Base-by-base conservation (phyloP, 1,140 invertebrate species). In the Formica selysi region DNA sequence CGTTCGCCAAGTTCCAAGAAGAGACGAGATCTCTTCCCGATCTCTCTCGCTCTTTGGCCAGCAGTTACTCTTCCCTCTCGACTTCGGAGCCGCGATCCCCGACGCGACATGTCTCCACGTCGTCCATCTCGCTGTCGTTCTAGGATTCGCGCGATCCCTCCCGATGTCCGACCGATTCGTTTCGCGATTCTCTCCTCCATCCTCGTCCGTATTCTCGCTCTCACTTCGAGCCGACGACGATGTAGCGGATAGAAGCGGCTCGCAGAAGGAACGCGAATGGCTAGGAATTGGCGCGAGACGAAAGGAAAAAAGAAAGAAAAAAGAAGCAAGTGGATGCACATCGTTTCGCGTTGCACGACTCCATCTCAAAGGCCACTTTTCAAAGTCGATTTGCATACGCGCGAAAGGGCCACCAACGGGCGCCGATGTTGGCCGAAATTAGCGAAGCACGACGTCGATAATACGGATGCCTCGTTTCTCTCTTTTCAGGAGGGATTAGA, bases 91-190 rank as follows among this genome's bases (percentile, higher is more conserved):
- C 41, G 26, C 70, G 67, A 65, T 65, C 48, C 71, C 51, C 81
- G 68, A 85, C 89, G 79, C 85, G 88, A 86, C 89, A 81, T 87
- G 83, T 90, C 89, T 78, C 89, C 86, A 88, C 89, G 76, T 91
- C 90, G 90, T 92, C 89, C 91, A 92, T 92, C 90, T 92, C 85
- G 67, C 85, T 87, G 90, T 90, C 87, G 84, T 88, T 89, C 89
- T 91, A 91, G 90, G 90, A 89, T 92, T 90, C 91, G 90, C 91
- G 90, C 89, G 87, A 90, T 87, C 76, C 87, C 78, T 86, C 78
- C 87, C 89, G 71, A 87, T 90, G 81, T 71, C 76, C 81, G 86
- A 90, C 86, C 87, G 86, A 90, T 90, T 90, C 81, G 88, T 76
- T 41, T 16, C 86, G 16, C 74, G 88, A 90, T 76, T 51, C 88